Evolutionary conservation across 2,888 invertebrate species (phyloP), one percentile per base, ranked within the genome.

Genomic region (Coleophora deauratella): DNA sequence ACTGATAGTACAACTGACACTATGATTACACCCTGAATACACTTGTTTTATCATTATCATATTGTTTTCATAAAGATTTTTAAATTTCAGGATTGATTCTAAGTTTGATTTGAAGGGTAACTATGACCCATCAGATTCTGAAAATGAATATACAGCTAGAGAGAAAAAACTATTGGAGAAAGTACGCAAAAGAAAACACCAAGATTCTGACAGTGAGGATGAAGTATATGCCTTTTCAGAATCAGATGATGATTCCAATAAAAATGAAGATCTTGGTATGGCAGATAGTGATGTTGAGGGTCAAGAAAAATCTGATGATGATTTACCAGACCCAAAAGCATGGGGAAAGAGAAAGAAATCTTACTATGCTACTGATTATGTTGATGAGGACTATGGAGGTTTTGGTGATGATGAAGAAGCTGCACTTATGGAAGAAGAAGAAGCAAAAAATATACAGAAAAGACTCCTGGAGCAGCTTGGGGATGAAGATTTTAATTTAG

Each of bases 351-450:
- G 91, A 52, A 93, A 92, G 57, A 88, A 85, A 44, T 87, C 89
- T 30, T 98, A 90, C 69, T 97, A 96, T 76, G 90, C 93, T 38
- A 94, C 96, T 0, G 96, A 97, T 80, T 96, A 93, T 74, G 91
- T 95, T 11, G 97, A 97, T 82, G 90, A 92, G 57, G 96, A 96
- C 74, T 95, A 93, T 82, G 89, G 91, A 35, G 91, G 91, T 52
- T 86, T 81, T 62, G 91, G 89, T 32, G 66, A 77, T 60, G 91
- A 92, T 52, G 91, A 91, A 55, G 84, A 90, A 51, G 95, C 94
- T 4, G 90, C 91, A 47, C 85, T 91, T 46, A 74, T 81, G 76
- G 96, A 96, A 74, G 95, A 95, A 68, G 88, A 92, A 57, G 96
- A 96, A 81, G 96, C 95, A 0, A 90, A 88, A 63, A 90, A 89